A percentile compares a stretch with the other conserved stretches of the same genome.
phyloP scores from a whole-genome alignment of 2,113 vertebrate genomes.

The Myanophis thanlyinensis region DNA sequence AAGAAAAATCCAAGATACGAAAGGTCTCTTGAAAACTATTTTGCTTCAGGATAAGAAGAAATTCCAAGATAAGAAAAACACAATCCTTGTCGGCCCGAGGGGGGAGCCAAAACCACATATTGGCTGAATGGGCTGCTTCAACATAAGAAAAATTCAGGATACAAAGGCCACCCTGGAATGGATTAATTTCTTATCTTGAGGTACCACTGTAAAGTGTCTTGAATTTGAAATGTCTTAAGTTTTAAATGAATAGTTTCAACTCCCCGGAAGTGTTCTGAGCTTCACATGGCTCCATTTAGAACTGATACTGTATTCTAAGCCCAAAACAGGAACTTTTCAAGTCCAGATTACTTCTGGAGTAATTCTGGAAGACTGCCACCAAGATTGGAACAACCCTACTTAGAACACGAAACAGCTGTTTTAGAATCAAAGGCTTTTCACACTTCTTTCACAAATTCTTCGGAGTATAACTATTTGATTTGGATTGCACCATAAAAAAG shows the following conservation, averaged over 20 bases:
- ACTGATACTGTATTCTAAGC: background rate
- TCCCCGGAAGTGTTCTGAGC: background rate
- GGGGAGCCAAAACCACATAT: no score
- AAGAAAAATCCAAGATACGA: no score
- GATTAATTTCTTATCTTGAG: no score
- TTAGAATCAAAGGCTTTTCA: background rate
- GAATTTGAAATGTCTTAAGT: background rate
- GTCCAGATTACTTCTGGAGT: background rate
- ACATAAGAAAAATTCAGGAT: no score
- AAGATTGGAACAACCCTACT: background rate
- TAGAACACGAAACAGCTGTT: background rate
- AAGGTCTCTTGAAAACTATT: no score
- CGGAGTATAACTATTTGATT: background rate
- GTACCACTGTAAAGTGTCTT: no score
- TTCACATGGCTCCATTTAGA: background rate
- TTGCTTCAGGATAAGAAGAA: no score
- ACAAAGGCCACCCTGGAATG: no score
- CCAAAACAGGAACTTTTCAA: background rate
- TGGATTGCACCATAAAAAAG: background rate
- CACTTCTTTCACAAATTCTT: background rate
- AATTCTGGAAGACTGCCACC: background rate
- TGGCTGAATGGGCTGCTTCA: no score
- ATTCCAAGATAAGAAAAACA: no score
- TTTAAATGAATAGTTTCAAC: background rate
- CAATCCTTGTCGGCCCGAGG: no score